A percentile compares a stretch with the other conserved stretches of the same genome.
These are phyloP conservation scores for Anorthoa munda DNA, from an alignment of 2,888 invertebrate genomes.

Conservation along the genomic window DNA sequence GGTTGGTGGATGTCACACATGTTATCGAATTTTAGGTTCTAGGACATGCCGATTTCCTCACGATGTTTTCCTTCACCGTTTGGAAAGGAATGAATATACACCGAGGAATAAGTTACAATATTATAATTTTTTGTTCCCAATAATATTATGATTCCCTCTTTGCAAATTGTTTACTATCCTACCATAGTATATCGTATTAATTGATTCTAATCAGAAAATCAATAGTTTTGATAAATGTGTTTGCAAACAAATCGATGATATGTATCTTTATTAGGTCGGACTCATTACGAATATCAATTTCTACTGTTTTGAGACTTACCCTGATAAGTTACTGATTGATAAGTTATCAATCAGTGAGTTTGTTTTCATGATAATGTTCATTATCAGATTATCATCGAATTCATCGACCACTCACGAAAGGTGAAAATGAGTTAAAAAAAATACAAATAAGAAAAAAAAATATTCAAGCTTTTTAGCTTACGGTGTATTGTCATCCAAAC, in stretches of 20 bases:
- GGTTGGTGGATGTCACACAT: no score
- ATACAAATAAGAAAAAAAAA: no score
- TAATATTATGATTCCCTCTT: background rate
- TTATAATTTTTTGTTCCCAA: background rate
- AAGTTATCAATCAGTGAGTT: constrained; percentile 38
- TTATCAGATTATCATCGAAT: constrained; percentile 23
- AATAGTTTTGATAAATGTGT: constrained; percentile 34
- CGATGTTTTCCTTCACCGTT: no score
- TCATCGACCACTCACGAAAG: constrained; percentile 2
- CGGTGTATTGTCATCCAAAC: no score
- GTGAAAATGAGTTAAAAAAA: no score
- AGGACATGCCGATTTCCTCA: no score
- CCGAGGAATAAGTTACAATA: no score
- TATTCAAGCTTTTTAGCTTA: no score
- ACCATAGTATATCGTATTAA: constrained; percentile 1
- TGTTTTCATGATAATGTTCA: background rate
- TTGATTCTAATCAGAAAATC: constrained; percentile 35
- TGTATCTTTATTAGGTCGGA: constrained; percentile 12
- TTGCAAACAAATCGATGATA: constrained; percentile 8
- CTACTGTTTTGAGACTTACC: constrained; percentile 10
- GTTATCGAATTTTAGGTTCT: no score
- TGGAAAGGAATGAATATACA: no score
- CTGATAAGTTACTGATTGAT: constrained; percentile 31
- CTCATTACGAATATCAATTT: constrained; percentile 33
- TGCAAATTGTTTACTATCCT: background rate